These are phyloP conservation scores for Osmerus eperlanus DNA, from an alignment of 2,113 vertebrate genomes.

Conservation along the genomic window DNA sequence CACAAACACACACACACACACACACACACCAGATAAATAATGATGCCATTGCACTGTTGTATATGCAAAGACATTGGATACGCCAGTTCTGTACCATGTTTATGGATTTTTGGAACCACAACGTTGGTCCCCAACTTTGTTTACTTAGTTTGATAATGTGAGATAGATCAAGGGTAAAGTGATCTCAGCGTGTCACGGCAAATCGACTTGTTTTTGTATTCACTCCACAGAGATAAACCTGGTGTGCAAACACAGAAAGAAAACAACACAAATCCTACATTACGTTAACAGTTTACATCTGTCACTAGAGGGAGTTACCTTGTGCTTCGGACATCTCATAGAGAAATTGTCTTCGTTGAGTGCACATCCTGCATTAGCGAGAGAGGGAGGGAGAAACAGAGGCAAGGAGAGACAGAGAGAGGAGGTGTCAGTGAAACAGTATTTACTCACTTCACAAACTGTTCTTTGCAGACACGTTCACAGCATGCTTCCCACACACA, in stretches of 20 bases:
- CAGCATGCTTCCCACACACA: constrained; percentile 17
- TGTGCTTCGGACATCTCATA: constrained; percentile 69
- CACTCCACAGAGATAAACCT: too few relatives aligned
- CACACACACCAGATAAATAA: background rate
- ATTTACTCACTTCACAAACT: background rate
- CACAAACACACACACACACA: background rate
- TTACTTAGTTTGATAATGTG: too few relatives aligned
- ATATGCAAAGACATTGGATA: background rate
- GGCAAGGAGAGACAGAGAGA: too few relatives aligned
- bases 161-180: too few relatives aligned
- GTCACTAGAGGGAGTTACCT: constrained; percentile 52
- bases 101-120: background rate
- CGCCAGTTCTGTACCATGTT: background rate
- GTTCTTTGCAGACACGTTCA: background rate
- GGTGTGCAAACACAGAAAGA: background rate
- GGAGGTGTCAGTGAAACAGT: background rate
- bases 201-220: too few relatives aligned
- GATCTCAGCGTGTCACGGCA: too few relatives aligned
- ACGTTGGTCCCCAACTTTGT: too few relatives aligned
- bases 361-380: constrained; percentile 52
- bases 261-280: background rate
- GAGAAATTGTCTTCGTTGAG: constrained; percentile 76
- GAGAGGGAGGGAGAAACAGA: too few relatives aligned
- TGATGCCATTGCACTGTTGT: background rate
- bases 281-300: background rate